Percentiles rank a stretch among this genome's conserved stretches.
phyloP scores from a whole-genome alignment of 1,140 invertebrate genomes.

The Condylostylus longicornis region DNA sequence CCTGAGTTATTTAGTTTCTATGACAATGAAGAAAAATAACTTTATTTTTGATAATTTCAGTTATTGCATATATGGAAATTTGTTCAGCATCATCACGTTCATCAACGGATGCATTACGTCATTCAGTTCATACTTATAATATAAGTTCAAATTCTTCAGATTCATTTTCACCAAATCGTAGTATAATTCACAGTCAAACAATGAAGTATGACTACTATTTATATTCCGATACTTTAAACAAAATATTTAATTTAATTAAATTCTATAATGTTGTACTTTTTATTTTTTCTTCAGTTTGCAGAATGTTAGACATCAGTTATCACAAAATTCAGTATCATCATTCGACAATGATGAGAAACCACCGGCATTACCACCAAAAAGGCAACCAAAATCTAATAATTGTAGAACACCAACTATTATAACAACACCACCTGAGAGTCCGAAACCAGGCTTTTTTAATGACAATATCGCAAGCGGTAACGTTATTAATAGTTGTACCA shows the following conservation, averaged over 20 bases:
- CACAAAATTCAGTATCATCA: slow-evolving; percentile 5
- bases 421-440: slow-evolving; percentile 26
- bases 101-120: slow-evolving; percentile 57
- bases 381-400: slow-evolving; percentile 18
- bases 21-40: not conserved
- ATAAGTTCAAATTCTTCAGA: slow-evolving; percentile 36
- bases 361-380: slow-evolving; percentile 65
- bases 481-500: not conserved
- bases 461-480: not conserved
- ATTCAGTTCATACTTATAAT: slow-evolving; percentile 69
- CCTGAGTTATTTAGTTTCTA: too few relatives aligned
- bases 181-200: slow-evolving; percentile 29
- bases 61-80: slow-evolving; percentile 92
- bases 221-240: slow-evolving; percentile 10
- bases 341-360: slow-evolving; percentile 36
- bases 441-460: slow-evolving; percentile 16
- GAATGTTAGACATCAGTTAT: not conserved
- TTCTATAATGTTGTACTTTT: not conserved
- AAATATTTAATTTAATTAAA: slow-evolving; percentile 26
- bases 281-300: slow-evolving; percentile 3
- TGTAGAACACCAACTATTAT: slow-evolving; percentile 16
- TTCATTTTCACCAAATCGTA: slow-evolving; percentile 19
- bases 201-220: slow-evolving; percentile 22
- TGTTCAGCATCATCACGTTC: slow-evolving; percentile 56
- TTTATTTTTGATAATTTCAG: slow-evolving; percentile 37